A percentile compares a stretch with the other conserved stretches of the same genome.
phyloP scores from a whole-genome alignment of 2,113 vertebrate genomes.

The Catharus minimus region DNA sequence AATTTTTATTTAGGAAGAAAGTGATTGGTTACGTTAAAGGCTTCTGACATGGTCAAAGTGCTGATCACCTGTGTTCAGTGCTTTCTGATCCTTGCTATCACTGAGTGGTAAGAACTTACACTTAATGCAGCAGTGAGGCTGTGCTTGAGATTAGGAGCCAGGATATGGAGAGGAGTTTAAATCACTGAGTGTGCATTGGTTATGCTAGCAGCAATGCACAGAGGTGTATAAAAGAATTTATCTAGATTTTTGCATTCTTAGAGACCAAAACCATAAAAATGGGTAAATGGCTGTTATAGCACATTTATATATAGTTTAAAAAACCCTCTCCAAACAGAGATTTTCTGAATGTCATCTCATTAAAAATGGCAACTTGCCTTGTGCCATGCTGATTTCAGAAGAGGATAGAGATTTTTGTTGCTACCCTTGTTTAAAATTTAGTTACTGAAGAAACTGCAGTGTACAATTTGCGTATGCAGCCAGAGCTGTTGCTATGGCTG shows the following conservation, averaged over 20 bases:
- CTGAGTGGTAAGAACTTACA: not conserved
- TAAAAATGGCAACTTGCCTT: not conserved
- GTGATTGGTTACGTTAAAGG: not conserved
- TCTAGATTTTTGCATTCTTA: not conserved
- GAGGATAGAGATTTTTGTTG: not conserved
- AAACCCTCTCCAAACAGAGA: fast-evolving
- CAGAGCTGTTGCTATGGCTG: not conserved
- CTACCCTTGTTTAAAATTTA: not conserved
- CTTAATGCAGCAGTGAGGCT: not conserved
- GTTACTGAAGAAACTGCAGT: not conserved
- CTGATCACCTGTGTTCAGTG: not conserved
- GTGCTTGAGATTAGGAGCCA: not conserved
- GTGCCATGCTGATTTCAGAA: not conserved
- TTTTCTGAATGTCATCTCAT: not conserved
- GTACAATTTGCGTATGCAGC: not conserved
- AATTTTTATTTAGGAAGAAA: not conserved
- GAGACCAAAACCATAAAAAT: not conserved
- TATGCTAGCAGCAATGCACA: not conserved
- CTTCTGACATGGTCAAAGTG: not conserved
- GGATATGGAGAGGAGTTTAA: fast-evolving
- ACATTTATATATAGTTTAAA: not conserved
- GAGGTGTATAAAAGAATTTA: not conserved
- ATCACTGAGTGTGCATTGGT: not conserved
- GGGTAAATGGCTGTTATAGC: not conserved
- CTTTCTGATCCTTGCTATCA: not conserved